A percentile compares a stretch with the other conserved stretches of the same genome.
Conservation (phyloP, 2,888 invertebrate species). For the Polietes domitor region DNA sequence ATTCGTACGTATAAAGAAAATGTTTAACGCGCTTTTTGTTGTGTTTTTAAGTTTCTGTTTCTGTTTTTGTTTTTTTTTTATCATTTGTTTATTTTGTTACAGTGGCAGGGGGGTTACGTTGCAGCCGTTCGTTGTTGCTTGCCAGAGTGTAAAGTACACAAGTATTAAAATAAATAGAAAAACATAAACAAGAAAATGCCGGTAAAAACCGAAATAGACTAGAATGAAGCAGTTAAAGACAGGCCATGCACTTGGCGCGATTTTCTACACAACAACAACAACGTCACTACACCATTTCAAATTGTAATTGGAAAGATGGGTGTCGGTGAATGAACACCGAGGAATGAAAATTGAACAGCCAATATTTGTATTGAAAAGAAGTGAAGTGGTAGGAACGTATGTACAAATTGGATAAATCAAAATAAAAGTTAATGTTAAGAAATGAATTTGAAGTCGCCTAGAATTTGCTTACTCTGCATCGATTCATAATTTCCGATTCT, state of each 20-base stretch:
- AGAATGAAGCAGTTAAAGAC: conserved; percentile 61
- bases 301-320: too few species aligned
- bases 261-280: conserved; percentile 30
- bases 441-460: too few species aligned
- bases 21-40: background rate
- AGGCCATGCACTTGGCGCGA: conserved; percentile 58
- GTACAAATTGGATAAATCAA: too few species aligned
- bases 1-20: background rate
- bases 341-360: too few species aligned
- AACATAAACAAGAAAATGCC: conserved; percentile 41
- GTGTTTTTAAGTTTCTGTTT: background rate
- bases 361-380: too few species aligned
- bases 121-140: conserved; percentile 1
- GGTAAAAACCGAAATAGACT: conserved; percentile 60
- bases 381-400: too few species aligned
- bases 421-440: too few species aligned
- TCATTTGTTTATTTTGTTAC: background rate
- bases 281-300: conserved; percentile 39
- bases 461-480: too few species aligned
- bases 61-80: background rate
- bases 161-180: conserved; percentile 23
- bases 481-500: too few species aligned
- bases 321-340: too few species aligned
- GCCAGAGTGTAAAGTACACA: conserved; percentile 59
- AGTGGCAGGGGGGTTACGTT: background rate